These are phyloP conservation scores for Lumbricus terrestris DNA, from an alignment of 2,888 invertebrate species.

Conservation along the genomic window DNA sequence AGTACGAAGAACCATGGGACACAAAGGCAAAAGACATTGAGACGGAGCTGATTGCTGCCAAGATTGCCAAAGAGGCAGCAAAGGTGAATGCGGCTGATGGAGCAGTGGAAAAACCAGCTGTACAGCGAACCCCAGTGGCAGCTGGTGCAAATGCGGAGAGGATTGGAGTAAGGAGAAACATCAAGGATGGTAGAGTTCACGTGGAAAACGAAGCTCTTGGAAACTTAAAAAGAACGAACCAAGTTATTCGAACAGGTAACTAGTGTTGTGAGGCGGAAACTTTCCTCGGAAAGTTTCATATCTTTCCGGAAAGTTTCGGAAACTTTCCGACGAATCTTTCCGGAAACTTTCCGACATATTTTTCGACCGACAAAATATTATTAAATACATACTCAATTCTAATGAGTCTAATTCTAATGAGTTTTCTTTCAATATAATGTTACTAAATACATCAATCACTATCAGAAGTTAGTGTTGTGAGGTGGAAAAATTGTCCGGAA, in stretches of 20 bases:
- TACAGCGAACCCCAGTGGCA: neutral
- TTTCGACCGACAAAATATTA: no score
- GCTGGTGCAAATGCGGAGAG: neutral
- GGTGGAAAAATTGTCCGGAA: no score
- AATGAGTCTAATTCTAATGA: no score
- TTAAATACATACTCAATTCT: no score
- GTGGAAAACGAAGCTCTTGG: neutral
- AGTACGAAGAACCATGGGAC: constrained; percentile 42
- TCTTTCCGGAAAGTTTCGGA: no score
- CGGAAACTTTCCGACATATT: no score
- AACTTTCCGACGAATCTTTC: no score
- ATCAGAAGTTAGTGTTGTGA: no score
- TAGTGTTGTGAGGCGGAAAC: no score
- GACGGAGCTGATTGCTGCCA: constrained; percentile 10
- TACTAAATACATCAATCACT: no score
- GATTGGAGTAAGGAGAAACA: neutral
- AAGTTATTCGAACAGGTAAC: neutral
- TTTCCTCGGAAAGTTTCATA: no score
- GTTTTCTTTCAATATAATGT: no score
- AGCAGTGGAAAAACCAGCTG: neutral
- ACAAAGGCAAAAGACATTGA: constrained; percentile 35
- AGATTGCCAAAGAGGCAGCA: constrained; percentile 19
- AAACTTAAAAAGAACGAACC: neutral
- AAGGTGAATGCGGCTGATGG: constrained; percentile 4
- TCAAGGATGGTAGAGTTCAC: neutral